Conservation (phyloP, 2,797 vertebrate genomes). For the Rhodeus uyekii region DNA sequence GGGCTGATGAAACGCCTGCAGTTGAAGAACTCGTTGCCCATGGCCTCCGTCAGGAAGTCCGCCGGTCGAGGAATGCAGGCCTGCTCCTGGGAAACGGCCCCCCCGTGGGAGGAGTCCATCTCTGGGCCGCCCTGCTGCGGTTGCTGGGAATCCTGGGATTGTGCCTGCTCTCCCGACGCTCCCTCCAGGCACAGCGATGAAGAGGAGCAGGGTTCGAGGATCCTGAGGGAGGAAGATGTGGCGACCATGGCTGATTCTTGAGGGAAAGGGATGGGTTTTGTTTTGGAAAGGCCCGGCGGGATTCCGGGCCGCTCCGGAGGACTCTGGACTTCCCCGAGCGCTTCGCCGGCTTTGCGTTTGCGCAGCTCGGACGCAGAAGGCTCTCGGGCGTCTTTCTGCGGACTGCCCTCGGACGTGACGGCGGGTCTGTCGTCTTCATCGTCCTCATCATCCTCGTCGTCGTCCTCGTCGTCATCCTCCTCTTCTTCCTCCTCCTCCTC, state of each 20-base stretch:
- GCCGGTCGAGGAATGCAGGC: conserved; percentile 84
- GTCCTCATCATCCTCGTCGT: conserved; percentile 85
- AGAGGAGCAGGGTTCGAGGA: conserved; percentile 84
- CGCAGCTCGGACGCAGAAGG: conserved; percentile 77
- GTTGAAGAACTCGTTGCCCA: conserved; percentile 93
- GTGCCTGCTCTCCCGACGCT: conserved; percentile 71
- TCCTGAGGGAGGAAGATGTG: conserved; percentile 80
- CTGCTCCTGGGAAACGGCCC: conserved; percentile 87
- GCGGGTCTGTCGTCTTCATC: conserved; percentile 75
- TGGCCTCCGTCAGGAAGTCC: conserved; percentile 93
- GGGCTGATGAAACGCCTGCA: conserved; percentile 94
- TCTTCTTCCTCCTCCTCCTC: conserved; percentile 91
- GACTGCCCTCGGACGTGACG: conserved; percentile 75
- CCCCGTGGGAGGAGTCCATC: conserved; percentile 82
- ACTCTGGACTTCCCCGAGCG: conserved; percentile 82
- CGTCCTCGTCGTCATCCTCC: conserved; percentile 88
- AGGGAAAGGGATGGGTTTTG: conserved; percentile 84
- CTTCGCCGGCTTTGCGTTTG: conserved; percentile 89
- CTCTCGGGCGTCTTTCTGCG: conserved; percentile 77
- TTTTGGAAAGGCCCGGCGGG: conserved; percentile 59
- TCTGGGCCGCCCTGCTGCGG: conserved; percentile 65
- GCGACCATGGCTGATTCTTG: conserved; percentile 77
- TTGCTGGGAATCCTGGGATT: conserved; percentile 47
- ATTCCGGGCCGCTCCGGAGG: conserved; percentile 70
- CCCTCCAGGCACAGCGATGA: conserved; percentile 73